Percentiles rank a stretch among this genome's conserved stretches.
phyloP scores from a whole-genome alignment of 2,113 vertebrate genomes.

The Excalfactoria chinensis region DNA sequence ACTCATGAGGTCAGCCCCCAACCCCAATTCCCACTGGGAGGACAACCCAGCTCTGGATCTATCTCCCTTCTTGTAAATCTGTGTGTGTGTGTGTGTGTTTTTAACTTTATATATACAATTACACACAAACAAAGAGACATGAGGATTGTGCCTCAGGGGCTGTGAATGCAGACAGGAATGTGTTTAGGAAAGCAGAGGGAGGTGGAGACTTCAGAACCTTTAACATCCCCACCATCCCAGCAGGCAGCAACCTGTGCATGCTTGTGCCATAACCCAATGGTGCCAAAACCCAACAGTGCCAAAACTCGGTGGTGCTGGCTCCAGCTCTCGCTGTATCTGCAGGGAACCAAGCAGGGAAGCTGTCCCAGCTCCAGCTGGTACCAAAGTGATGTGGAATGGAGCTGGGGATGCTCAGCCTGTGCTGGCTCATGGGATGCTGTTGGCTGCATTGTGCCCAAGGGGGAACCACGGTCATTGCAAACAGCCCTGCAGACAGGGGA shows the following conservation, averaged over 20 bases:
- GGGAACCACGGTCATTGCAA: fast-evolving
- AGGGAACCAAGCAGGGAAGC: background rate
- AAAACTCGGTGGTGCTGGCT: background rate
- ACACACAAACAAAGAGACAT: background rate
- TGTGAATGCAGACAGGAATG: background rate
- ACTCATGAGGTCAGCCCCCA: fast-evolving
- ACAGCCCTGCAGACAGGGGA: background rate
- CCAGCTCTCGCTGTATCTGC: background rate
- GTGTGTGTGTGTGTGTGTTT: fast-evolving
- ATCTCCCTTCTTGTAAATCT: slow-evolving; percentile 2
- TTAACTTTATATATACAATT: background rate
- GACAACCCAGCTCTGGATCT: background rate
- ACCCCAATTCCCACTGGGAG: background rate
- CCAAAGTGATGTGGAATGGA: background rate
- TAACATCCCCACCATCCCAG: background rate
- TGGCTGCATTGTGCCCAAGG: background rate
- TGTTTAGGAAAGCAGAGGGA: background rate
- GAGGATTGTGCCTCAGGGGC: background rate
- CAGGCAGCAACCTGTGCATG: background rate
- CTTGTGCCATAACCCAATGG: background rate
- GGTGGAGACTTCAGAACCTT: background rate
- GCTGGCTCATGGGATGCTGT: background rate
- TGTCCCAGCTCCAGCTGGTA: fast-evolving
- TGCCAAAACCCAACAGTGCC: background rate
- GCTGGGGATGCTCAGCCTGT: background rate